These are phyloP conservation scores for Eucidaris tribuloides DNA, from an alignment of 35 echinoderm and acorn worm species.

Conservation along the genomic window DNA sequence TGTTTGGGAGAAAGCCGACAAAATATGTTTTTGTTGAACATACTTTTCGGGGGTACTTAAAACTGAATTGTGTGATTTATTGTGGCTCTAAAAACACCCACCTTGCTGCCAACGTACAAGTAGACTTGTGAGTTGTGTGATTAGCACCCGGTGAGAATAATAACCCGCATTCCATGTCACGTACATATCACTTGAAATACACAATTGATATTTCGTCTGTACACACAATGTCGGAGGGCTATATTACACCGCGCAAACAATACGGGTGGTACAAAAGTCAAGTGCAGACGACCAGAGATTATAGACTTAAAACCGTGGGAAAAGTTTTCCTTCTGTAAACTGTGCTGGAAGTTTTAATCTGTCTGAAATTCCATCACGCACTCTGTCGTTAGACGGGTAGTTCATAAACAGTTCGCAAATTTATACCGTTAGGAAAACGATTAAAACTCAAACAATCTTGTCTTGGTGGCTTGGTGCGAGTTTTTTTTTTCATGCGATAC, in stretches of 20 bases:
- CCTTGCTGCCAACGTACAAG: not conserved
- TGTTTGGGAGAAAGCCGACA: too few species aligned
- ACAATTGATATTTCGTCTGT: not conserved
- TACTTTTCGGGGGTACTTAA: too few species aligned
- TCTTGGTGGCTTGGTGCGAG: too few species aligned
- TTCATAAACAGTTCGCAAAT: too few species aligned
- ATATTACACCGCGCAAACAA: not conserved
- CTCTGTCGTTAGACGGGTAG: too few species aligned
- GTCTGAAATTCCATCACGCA: too few species aligned
- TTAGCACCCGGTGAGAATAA: not conserved
- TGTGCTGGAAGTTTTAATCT: too few species aligned
- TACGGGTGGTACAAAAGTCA: slow-evolving; percentile 27
- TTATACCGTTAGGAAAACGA: too few species aligned
- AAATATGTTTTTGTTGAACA: too few species aligned
- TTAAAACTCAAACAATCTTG: too few species aligned
- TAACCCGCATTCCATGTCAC: not conserved
- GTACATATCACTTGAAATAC: not conserved
- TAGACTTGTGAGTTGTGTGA: not conserved
- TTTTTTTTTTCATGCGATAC: too few species aligned
- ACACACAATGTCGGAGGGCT: not conserved
- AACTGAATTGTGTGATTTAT: too few species aligned
- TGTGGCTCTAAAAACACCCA: not conserved
- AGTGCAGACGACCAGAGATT: slow-evolving; percentile 1
- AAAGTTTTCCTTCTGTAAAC: not conserved
- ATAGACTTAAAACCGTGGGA: slow-evolving; percentile 27